Evolutionary conservation across 2,113 vertebrate genomes (phyloP).

Genomic region (Misgurnus mizolepis): DNA sequence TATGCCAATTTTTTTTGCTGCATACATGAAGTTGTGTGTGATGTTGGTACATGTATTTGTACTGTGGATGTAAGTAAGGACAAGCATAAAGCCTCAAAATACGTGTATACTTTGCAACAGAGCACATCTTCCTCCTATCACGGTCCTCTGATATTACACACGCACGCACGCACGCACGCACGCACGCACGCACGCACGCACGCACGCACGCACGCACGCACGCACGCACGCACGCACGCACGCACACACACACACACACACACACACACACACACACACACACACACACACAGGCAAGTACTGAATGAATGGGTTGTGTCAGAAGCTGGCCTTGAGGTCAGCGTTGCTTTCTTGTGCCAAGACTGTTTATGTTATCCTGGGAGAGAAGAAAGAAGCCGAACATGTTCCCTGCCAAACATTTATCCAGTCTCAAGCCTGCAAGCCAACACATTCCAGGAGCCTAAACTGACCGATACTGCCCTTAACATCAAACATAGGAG

Average conservation of each 20-base stretch:
- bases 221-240: conserved; percentile 11
- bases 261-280: conserved; percentile 21
- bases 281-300: conserved; percentile 69
- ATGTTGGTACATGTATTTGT: not conserved
- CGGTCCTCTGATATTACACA: conserved; percentile 18
- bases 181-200: too few species aligned
- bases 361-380: conserved; percentile 79
- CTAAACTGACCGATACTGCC: conserved; percentile 51
- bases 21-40: too few species aligned
- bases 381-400: conserved; percentile 78
- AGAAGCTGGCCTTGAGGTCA: conserved; percentile 81
- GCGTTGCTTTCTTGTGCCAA: conserved; percentile 77
- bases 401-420: conserved; percentile 75
- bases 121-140: conserved; percentile 6
- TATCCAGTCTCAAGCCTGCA: conserved; percentile 60
- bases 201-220: too few species aligned
- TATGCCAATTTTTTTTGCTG: too few species aligned
- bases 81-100: not conserved
- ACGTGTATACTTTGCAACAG: not conserved
- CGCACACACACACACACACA: conserved; percentile 26
- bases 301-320: conserved; percentile 86
- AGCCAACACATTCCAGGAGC: conserved; percentile 64
- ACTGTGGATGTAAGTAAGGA: not conserved
- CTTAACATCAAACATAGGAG: conserved; percentile 40
- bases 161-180: conserved; percentile 11